Conservation (phyloP, 2,113 vertebrate genomes). For the Electrona antarctica region DNA sequence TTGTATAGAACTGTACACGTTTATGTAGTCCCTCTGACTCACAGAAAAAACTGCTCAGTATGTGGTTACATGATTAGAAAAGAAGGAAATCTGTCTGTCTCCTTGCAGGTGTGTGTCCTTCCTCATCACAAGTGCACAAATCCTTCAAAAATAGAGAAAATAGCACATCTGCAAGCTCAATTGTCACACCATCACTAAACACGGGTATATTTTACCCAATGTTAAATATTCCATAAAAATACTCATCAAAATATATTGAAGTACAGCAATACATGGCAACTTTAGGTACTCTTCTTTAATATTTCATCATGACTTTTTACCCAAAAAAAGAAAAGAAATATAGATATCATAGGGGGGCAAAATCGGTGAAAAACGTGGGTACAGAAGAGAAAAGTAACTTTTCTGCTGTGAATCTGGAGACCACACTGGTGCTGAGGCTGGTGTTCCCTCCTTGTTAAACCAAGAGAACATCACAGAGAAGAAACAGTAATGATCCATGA, state of each 20-base stretch:
- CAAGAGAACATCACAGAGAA: background rate
- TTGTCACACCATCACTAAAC: too few relatives aligned
- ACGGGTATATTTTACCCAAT: too few relatives aligned
- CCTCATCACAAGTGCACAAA: constrained; percentile 1
- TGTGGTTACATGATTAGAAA: constrained; percentile 64
- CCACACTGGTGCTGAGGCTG: background rate
- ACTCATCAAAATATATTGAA: too few relatives aligned
- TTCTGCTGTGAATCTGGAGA: constrained; percentile 24
- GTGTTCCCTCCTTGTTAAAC: constrained; percentile 35
- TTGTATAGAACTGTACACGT: constrained; percentile 57
- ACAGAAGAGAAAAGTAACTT: constrained; percentile 12
- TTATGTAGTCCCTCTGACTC: constrained; percentile 30
- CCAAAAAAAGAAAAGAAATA: too few relatives aligned
- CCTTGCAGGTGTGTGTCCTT: constrained; percentile 21
- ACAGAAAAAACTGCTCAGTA: constrained; percentile 57
- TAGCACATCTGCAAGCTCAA: too few relatives aligned
- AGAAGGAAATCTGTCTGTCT: constrained; percentile 39
- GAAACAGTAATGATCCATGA: constrained; percentile 26
- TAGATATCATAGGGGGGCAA: too few relatives aligned
- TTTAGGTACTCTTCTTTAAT: too few relatives aligned
- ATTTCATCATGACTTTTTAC: too few relatives aligned
- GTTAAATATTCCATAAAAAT: too few relatives aligned
- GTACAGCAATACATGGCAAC: too few relatives aligned
- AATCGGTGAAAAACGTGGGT: too few relatives aligned
- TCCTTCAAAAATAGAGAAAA: too few relatives aligned